A percentile compares a stretch with the other conserved stretches of the same genome.
Conservation (phyloP, 1,140 invertebrate genomes). For the Aphis gossypii region DNA sequence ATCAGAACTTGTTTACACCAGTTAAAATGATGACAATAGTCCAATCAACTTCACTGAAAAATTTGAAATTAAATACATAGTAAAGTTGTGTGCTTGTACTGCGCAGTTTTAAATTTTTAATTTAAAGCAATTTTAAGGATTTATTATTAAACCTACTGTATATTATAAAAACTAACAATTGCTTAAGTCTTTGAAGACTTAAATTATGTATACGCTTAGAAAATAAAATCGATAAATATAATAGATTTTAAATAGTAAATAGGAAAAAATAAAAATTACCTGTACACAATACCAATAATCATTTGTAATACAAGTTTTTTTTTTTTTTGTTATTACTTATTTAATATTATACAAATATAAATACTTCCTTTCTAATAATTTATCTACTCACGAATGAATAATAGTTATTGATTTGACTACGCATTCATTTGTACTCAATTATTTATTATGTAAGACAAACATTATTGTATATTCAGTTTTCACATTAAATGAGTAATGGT, state of each 20-base stretch:
- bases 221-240: neutral
- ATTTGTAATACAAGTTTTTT: neutral
- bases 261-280: neutral
- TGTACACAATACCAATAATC: neutral
- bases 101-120: too few relatives aligned
- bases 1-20: neutral
- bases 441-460: neutral
- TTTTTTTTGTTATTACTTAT: too few relatives aligned
- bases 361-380: neutral
- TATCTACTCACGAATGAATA: neutral
- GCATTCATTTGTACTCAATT: neutral
- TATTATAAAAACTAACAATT: neutral
- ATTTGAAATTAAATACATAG: neutral
- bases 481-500: conserved; percentile 27
- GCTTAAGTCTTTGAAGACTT: neutral
- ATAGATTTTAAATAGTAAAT: neutral
- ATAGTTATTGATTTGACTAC: neutral
- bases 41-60: neutral
- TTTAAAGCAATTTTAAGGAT: too few relatives aligned
- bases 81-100: too few relatives aligned
- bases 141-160: neutral
- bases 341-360: neutral
- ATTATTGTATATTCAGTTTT: neutral
- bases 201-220: neutral
- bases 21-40: neutral